Evolutionary conservation across 2,113 vertebrate genomes (phyloP).

Genomic region (Chlorodrepanis virens): DNA sequence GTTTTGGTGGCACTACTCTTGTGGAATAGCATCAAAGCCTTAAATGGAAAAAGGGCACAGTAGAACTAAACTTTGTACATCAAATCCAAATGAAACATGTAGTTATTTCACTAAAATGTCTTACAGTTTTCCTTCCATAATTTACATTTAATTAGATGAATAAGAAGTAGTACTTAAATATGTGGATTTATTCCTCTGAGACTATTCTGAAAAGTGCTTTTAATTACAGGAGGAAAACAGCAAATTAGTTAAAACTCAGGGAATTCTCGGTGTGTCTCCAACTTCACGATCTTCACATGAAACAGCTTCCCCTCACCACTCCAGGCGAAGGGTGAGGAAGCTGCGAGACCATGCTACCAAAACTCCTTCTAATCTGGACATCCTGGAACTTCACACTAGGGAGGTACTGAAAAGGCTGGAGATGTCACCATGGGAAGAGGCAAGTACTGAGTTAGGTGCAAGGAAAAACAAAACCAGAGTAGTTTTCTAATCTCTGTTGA

Average conservation of each 20-base stretch:
- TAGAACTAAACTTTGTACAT: neutral
- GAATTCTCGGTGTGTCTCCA: constrained; percentile 80
- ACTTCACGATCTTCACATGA: constrained; percentile 84
- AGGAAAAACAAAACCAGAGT: neutral
- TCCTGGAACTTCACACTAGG: constrained; percentile 92
- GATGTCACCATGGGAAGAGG: constrained; percentile 90
- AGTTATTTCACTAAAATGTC: neutral
- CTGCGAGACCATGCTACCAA: constrained; percentile 87
- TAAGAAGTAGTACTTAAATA: neutral
- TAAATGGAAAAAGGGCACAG: neutral
- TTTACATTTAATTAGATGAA: neutral
- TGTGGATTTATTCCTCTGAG: neutral
- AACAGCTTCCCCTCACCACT: constrained; percentile 78
- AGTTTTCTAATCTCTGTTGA: neutral
- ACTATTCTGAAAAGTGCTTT: constrained; percentile 32
- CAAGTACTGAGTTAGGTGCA: constrained; percentile 50
- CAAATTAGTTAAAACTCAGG: constrained; percentile 94
- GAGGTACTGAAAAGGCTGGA: constrained; percentile 93
- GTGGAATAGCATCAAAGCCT: neutral
- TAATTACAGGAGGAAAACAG: constrained; percentile 86
- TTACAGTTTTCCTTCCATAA: neutral
- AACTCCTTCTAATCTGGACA: constrained; percentile 90
- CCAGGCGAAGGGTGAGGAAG: constrained; percentile 82
- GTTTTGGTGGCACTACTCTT: neutral
- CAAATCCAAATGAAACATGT: neutral